These are phyloP conservation scores for Cryptosula pallasiana DNA, from an alignment of 2,888 invertebrate species.

Conservation along the genomic window DNA sequence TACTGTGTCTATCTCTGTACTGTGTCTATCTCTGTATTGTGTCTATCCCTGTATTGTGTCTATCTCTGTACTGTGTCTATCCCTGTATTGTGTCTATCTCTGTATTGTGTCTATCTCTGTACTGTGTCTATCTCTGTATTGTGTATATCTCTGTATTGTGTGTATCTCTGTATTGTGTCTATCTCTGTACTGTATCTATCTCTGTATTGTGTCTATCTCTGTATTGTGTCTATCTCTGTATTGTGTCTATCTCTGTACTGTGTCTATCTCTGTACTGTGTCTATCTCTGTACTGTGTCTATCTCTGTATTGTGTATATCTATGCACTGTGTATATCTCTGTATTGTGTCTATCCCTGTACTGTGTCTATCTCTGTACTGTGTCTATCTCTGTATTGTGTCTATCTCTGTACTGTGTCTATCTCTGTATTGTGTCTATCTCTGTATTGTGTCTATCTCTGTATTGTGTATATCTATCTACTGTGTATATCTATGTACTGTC, in stretches of 20 bases:
- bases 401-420: neutral
- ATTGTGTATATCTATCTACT: neutral
- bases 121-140: too few relatives aligned
- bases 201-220: neutral
- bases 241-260: conserved; percentile 17
- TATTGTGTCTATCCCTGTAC: conserved; percentile 18
- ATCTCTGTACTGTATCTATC: too few relatives aligned
- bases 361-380: neutral
- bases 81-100: too few relatives aligned
- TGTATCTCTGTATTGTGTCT: too few relatives aligned
- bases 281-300: too few relatives aligned
- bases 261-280: neutral
- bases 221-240: too few relatives aligned
- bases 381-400: too few relatives aligned
- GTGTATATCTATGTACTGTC: neutral
- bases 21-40: conserved; percentile 18
- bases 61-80: too few relatives aligned
- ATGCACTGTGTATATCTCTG: too few relatives aligned
- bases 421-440: too few relatives aligned
- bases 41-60: neutral
- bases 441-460: too few relatives aligned
- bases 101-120: neutral
- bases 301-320: neutral
- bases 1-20: too few relatives aligned
- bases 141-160: conserved; percentile 38